Base-by-base conservation (phyloP, 2,797 vertebrate genomes). In the Clarias fuscus region DNA sequence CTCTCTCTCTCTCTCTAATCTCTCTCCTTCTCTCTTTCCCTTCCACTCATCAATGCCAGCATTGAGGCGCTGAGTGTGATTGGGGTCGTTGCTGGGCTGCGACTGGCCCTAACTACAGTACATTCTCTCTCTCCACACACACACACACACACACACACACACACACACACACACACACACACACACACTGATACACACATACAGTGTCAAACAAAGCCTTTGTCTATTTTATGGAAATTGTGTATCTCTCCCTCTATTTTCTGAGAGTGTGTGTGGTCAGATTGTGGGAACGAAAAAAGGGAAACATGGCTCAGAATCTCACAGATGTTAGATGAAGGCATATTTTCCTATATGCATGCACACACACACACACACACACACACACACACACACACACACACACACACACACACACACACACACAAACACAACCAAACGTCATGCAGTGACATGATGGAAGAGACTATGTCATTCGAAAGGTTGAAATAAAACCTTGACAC, bases 41-140 rank as follows among this genome's bases (percentile, higher is more conserved):
- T 87, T 88, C 87, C 40, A 87, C 87, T 86, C 67, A 82, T 89
- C 88, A 91, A 91, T 89, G 89, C 82, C 79, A 88, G 82, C 83
- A 91, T 91, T 91, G 86, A 91, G 83, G 1, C n/a, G 43, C 22
- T 61, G 61, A 86, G 87, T 85, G 79, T 85, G 71, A 58, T 83
- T 70, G 77, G 86, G 88, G 86, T 89, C 87, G 85, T 86, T 84
- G 40, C 86, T 88, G 88, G 86, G 68, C 87, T 88, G 75, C 72
- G 88, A 65, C 86, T 84, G 88, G 84, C 77, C 88, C 87, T 90
- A 86, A 86, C 76, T 82, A 89, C 33, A 33, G 33, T 33, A 33
- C 84, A 71, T 67, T 88, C 77, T 72, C 78, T 85, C 53, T 75
- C 43, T 59, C 64, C 78, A 80, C 58, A 80, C 78, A 24, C 59